Conservation (phyloP, 1,140 invertebrate genomes). For the Psix sp. region DNA sequence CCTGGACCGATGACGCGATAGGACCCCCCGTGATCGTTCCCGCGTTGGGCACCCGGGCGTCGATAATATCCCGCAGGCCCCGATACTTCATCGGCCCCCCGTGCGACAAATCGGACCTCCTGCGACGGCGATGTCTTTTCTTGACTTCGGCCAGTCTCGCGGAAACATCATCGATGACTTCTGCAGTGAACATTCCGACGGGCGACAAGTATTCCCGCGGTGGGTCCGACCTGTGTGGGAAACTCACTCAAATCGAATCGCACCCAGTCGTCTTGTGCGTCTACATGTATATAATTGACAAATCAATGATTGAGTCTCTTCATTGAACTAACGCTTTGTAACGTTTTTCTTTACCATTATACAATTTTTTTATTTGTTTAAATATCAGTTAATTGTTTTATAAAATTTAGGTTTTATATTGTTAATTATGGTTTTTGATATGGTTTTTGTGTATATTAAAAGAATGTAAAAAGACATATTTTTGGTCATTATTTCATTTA, state of each 20-base stretch:
- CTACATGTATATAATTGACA: too few relatives aligned
- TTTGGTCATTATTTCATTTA: too few relatives aligned
- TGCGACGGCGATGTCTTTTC: conserved; percentile 48
- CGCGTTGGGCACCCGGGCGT: conserved; percentile 63
- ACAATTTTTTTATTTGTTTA: too few relatives aligned
- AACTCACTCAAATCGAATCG: conserved; percentile 26
- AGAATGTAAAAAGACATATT: too few relatives aligned
- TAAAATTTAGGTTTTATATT: too few relatives aligned
- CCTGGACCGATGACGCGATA: conserved; percentile 44
- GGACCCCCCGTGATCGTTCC: conserved; percentile 59
- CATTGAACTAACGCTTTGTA: too few relatives aligned
- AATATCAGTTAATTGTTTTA: too few relatives aligned
- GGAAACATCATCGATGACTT: conserved; percentile 56
- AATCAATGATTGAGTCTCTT: too few relatives aligned
- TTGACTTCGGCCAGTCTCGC: conserved; percentile 57
- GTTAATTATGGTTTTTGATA: too few relatives aligned
- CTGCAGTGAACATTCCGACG: conserved; percentile 36
- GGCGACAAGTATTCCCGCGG: conserved; percentile 24
- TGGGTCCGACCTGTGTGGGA: conserved; percentile 55
- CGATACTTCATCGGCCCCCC: conserved; percentile 44
- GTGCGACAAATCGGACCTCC: conserved; percentile 50
- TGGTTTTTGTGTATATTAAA: too few relatives aligned
- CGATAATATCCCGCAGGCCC: conserved; percentile 61
- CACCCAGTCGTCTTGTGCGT: conserved; percentile 10
- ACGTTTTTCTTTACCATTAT: too few relatives aligned